phyloP scores from a whole-genome alignment of 2,888 invertebrate genomes.

The Brenthis hecate region DNA sequence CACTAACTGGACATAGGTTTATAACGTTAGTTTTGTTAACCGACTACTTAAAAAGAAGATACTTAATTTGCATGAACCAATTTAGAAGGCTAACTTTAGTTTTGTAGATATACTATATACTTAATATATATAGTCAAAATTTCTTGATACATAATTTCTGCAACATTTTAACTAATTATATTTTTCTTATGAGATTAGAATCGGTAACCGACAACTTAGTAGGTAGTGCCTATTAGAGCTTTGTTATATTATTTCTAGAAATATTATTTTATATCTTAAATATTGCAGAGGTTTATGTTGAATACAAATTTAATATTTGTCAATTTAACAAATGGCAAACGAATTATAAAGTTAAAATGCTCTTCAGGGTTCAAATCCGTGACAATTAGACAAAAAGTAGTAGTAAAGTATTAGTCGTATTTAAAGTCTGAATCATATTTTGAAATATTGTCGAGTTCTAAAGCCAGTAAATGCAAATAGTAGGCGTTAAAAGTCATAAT shows the following conservation, averaged over 20 bases:
- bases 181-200: no score
- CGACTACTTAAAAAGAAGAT: constrained; percentile 5
- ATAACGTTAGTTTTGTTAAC: constrained; percentile 5
- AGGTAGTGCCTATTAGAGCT: no score
- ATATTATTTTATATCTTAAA: background rate
- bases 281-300: background rate
- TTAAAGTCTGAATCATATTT: constrained; percentile 12
- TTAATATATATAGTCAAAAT: no score
- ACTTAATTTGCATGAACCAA: constrained; percentile 2
- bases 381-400: constrained; percentile 6
- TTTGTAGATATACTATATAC: background rate
- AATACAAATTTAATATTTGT: constrained; percentile 1
- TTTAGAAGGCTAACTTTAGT: background rate
- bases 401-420: constrained; percentile 16
- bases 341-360: constrained; percentile 2
- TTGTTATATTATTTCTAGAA: no score
- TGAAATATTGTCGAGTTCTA: constrained; percentile 12
- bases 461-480: constrained; percentile 38
- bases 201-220: no score
- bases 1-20: constrained; percentile 31
- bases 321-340: background rate
- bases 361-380: constrained; percentile 7
- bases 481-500: constrained; percentile 55
- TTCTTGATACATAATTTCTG: no score
- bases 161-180: no score